Conservation (phyloP, 2,113 vertebrate genomes). For the Carollia perspicillata region DNA sequence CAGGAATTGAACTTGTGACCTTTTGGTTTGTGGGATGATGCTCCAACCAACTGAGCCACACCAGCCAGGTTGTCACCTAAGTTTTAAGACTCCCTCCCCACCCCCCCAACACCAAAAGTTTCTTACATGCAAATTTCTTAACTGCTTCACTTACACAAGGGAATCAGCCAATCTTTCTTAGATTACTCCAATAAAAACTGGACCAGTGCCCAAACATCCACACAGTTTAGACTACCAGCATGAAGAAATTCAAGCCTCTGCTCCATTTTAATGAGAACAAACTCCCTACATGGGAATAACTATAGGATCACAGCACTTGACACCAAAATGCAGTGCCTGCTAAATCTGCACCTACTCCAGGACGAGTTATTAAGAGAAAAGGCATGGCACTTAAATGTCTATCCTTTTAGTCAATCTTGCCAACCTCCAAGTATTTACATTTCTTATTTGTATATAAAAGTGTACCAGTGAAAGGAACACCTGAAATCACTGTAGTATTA, state of each 20-base stretch:
- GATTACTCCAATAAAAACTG: slow-evolving; percentile 11
- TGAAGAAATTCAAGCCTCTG: neutral
- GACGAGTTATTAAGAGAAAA: slow-evolving; percentile 72
- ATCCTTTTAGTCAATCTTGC: neutral
- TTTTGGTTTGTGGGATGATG: no score
- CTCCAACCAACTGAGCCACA: no score
- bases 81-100: neutral
- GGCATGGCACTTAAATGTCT: slow-evolving; percentile 49
- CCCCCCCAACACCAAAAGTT: slow-evolving; percentile 24
- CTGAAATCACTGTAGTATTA: slow-evolving; percentile 49
- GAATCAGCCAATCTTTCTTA: slow-evolving; percentile 30
- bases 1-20: no score
- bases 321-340: slow-evolving; percentile 71
- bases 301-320: slow-evolving; percentile 6
- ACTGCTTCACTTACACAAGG: slow-evolving; percentile 66
- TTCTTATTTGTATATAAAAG: slow-evolving; percentile 22
- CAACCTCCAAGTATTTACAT: slow-evolving; percentile 32
- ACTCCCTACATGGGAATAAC: neutral
- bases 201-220: neutral
- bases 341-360: slow-evolving; percentile 60
- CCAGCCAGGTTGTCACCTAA: neutral
- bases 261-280: slow-evolving; percentile 35
- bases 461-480: neutral
- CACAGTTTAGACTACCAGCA: neutral
- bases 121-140: slow-evolving; percentile 67